Conservation (phyloP, 1,140 invertebrate species). For the Dysdera silvatica region DNA sequence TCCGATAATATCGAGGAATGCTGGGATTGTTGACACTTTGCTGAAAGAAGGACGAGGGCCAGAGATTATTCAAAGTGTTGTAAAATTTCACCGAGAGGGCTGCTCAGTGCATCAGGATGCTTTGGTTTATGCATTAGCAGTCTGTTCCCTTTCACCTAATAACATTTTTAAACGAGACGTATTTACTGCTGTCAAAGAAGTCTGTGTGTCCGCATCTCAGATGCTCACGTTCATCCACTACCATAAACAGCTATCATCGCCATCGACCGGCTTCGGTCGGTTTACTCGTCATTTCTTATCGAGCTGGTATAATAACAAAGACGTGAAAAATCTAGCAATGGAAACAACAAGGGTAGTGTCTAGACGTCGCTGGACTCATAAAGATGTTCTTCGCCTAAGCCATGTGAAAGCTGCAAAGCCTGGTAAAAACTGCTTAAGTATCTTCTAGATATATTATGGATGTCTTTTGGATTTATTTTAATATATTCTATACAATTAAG, state of each 20-base stretch:
- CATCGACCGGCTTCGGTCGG: constrained; percentile 51
- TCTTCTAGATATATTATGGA: too few species aligned
- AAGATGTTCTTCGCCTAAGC: constrained; percentile 57
- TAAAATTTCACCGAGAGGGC: constrained; percentile 26
- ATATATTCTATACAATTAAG: too few species aligned
- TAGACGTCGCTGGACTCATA: constrained; percentile 59
- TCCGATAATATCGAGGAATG: constrained; percentile 8
- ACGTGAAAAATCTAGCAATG: constrained; percentile 53
- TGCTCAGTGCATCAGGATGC: constrained; percentile 42
- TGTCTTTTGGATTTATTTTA: too few species aligned
- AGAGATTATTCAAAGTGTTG: constrained; percentile 34
- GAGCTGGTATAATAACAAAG: constrained; percentile 54
- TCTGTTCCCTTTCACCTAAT: constrained; percentile 47
- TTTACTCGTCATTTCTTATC: constrained; percentile 53
- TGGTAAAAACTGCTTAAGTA: too few species aligned
- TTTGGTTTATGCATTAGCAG: constrained; percentile 53
- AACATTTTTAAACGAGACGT: constrained; percentile 46
- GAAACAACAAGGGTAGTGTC: constrained; percentile 55
- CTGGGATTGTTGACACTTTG: constrained; percentile 20
- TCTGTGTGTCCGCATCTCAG: constrained; percentile 51
- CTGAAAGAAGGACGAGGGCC: constrained; percentile 28
- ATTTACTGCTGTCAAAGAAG: constrained; percentile 48
- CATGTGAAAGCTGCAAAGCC: constrained; percentile 51
- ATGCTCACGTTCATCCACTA: constrained; percentile 56
- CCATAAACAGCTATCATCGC: constrained; percentile 47